These are phyloP conservation scores for Labrus mixtus DNA, from an alignment of 2,113 vertebrate genomes.

Conservation along the genomic window DNA sequence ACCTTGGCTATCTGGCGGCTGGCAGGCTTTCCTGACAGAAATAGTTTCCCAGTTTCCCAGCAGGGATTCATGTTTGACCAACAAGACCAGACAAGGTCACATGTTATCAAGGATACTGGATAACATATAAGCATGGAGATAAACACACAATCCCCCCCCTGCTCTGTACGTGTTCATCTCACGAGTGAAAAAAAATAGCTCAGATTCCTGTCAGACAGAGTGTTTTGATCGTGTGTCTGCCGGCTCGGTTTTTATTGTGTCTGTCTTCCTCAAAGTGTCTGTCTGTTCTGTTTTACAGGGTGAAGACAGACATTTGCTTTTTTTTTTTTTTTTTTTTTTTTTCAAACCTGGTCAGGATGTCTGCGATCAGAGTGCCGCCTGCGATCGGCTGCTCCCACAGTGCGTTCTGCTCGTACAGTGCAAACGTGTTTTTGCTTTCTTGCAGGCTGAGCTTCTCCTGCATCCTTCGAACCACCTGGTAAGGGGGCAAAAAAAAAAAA, in stretches of 20 bases:
- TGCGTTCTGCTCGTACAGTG: slow-evolving; percentile 90
- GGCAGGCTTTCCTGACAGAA: slow-evolving; percentile 40
- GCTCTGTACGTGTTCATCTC: slow-evolving; percentile 29
- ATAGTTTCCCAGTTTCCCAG: slow-evolving; percentile 61
- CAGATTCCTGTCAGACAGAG: slow-evolving; percentile 29
- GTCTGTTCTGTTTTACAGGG: slow-evolving; percentile 42
- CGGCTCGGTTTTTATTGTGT: slow-evolving; percentile 35
- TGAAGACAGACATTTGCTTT: slow-evolving; percentile 81
- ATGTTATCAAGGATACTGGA: slow-evolving; percentile 49
- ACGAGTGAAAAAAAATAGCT: slow-evolving; percentile 40
- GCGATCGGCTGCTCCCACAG: slow-evolving; percentile 89
- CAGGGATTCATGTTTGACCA: slow-evolving; percentile 56
- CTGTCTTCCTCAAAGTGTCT: slow-evolving; percentile 28
- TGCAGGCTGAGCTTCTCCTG: slow-evolving; percentile 90
- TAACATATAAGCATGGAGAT: slow-evolving; percentile 43
- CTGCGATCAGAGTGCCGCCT: slow-evolving; percentile 89
- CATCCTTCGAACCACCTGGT: slow-evolving; percentile 91
- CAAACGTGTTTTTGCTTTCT: slow-evolving; percentile 91
- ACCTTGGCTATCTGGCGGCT: slow-evolving; percentile 43
- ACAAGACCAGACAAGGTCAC: slow-evolving; percentile 56
- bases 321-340: slow-evolving; percentile 62
- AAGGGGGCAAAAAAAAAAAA: not conserved
- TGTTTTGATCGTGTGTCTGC: slow-evolving; percentile 42
- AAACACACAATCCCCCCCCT: slow-evolving; percentile 47
- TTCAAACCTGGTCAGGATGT: slow-evolving; percentile 94